phyloP scores from a whole-genome alignment of 2,797 vertebrate species.

The Gymnothorax javanicus region DNA sequence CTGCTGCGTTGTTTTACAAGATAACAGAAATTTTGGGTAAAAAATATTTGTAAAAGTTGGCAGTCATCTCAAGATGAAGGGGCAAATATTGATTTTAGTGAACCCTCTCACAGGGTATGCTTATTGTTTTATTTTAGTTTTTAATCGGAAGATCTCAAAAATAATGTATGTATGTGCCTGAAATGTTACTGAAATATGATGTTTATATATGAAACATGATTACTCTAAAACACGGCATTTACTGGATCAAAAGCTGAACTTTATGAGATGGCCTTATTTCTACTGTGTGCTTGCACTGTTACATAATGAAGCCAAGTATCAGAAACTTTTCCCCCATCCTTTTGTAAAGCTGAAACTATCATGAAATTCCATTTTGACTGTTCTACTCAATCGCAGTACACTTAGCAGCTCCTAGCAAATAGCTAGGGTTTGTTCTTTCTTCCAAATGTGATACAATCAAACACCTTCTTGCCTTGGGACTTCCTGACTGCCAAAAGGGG shows the following conservation, averaged over 20 bases:
- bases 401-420: slow-evolving; percentile 39
- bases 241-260: slow-evolving; percentile 55
- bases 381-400: slow-evolving; percentile 29
- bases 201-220: slow-evolving; percentile 62
- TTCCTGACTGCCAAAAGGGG: slow-evolving; percentile 58
- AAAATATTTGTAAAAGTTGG: slow-evolving; percentile 27
- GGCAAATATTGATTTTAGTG: slow-evolving; percentile 43
- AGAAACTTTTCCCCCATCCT: slow-evolving; percentile 56
- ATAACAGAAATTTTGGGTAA: neutral
- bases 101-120: slow-evolving; percentile 61
- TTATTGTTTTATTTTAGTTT: slow-evolving; percentile 58
- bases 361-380: slow-evolving; percentile 48
- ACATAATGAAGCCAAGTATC: slow-evolving; percentile 48
- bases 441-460: slow-evolving; percentile 54
- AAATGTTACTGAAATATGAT: slow-evolving; percentile 59
- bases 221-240: slow-evolving; percentile 59
- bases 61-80: slow-evolving; percentile 34
- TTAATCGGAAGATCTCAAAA: slow-evolving; percentile 57
- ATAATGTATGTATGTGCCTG: slow-evolving; percentile 73
- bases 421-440: slow-evolving; percentile 45
- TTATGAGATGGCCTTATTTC: neutral
- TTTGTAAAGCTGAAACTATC: slow-evolving; percentile 55
- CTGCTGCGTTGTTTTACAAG: neutral
- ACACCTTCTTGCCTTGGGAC: slow-evolving; percentile 68
- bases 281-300: slow-evolving; percentile 25